Base-by-base conservation (phyloP, 2,797 vertebrate genomes). In the Enteromius argenteus region DNA sequence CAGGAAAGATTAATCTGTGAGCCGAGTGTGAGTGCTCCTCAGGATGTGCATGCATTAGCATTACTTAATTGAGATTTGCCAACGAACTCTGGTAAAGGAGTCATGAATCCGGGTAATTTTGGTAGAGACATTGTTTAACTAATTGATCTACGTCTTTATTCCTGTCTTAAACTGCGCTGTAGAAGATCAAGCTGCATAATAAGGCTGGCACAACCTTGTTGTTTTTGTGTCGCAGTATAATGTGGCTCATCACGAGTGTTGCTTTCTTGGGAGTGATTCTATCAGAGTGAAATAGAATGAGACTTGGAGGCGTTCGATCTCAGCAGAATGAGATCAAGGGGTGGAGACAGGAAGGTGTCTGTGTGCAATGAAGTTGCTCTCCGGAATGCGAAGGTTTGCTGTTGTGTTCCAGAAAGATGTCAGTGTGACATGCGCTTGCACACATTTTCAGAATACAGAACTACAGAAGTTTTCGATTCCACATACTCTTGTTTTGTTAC, bases 261-360 rank as follows among this genome's bases (percentile, higher is more conserved):
- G 80, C 42, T 51, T 62, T 66, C 30, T 64, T 23, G 80, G 68
- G 80, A 81, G 53, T 35, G 39, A 49, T 73, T 81, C 66, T 32
- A 69, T 56, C 74, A 78, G 49, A 77, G n/a, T 49, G 53, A 80
- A 79, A 53, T n/a, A 64, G 77, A 85, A 71, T 72, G 67, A 79
- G 83, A 51, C 23, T 46, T 19, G 14, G 69, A 51, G 80, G 60
- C 1, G 56, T 82, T 82, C 42, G 13, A 37, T 64, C 71, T 64
- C 69, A 51, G 15, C 69, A 82, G 42, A 82, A 82, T 74, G 71
- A 82, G 71, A 64, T 74, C 42, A 82, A 35, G 42, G 60, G 32
- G 69, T 39, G 71, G 71, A 64, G 71, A 51, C 42, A 74, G 56
- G 80, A 76, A 82, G 42, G 80, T 37, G 30, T 46, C 14, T 10